Evolutionary conservation across 1,140 invertebrate species (phyloP).

Genomic region (Sarcophaga peregrina): DNA sequence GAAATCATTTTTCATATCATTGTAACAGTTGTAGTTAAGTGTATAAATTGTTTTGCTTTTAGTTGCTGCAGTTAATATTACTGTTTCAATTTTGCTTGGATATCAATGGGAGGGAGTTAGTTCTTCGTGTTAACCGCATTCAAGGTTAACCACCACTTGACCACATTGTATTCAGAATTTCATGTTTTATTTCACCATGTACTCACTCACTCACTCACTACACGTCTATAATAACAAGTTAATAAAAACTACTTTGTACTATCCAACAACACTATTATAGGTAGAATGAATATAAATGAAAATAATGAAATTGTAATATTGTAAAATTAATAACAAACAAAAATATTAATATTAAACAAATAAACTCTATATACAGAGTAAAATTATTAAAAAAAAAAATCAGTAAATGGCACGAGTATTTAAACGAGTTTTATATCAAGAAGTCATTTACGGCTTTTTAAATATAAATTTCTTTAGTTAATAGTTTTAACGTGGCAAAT

Average conservation of each 20-base stretch:
- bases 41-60: neutral
- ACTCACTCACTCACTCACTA: no score
- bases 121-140: conserved; percentile 29
- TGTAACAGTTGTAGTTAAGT: neutral
- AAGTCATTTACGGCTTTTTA: no score
- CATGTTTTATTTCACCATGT: neutral
- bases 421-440: no score
- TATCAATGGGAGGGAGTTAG: conserved; percentile 11
- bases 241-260: no score
- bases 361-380: neutral
- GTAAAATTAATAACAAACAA: no score
- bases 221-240: no score
- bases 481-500: neutral
- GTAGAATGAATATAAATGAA: neutral
- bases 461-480: neutral
- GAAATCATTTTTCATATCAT: neutral
- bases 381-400: neutral
- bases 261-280: no score
- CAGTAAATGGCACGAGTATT: no score
- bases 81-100: conserved; percentile 14
- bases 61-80: neutral
- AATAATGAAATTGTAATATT: neutral
- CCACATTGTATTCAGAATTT: conserved; percentile 9
- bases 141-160: conserved; percentile 29
- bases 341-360: neutral